Evolutionary conservation across 2,888 invertebrate species (phyloP), one percentile per base, ranked within the genome.

Genomic region (Eumacrocentrus americanus): DNA sequence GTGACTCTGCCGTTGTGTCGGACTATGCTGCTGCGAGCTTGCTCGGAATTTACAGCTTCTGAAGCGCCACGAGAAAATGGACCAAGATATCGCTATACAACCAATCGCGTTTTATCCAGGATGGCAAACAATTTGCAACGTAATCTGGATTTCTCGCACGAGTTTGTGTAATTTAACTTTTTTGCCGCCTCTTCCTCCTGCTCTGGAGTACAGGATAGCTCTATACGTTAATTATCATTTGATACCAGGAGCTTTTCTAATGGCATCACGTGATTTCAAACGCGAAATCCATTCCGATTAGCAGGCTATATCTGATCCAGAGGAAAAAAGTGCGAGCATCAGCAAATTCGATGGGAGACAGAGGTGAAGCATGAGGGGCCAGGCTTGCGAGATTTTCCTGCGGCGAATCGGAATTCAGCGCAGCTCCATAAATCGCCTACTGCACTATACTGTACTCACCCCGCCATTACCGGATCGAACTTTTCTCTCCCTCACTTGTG

Each of bases 341-440:
- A 54, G 54, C 54, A 54, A 18, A 53, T 25, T 25, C 16, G 3
- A 20, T 22, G 37, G 23, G 42, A 14, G 16, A 0, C 12, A 29
- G 12, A 18, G 11, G 25, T 3, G 23, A 40, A 20, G 42, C 14
- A 18, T 3, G 25, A 5, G 23, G 23, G 12, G 42, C 14, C 2
- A 53, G 53, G 14, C 42, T 25, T 25, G 42, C n/a, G 42, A 48
- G 57, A 57, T 57, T 57, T 57, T 25, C 57, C 40, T 56, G 47
- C 14, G 50, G 48, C 20, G 34, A 57, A 56, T 56, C 56, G 48
- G 25, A 50, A 57, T 57, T 40, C 38, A 25, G 9, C 20, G 25
- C 18, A 42, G 40, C 50, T 25, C 38, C 34, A 57, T 57, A 57
- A 57, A 57, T 57, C 57, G n/a, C n/a, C n/a, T n/a, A n/a, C n/a